Evolutionary conservation across 2,797 vertebrate genomes (phyloP).

Genomic region (Crocodylus rhombifer): DNA sequence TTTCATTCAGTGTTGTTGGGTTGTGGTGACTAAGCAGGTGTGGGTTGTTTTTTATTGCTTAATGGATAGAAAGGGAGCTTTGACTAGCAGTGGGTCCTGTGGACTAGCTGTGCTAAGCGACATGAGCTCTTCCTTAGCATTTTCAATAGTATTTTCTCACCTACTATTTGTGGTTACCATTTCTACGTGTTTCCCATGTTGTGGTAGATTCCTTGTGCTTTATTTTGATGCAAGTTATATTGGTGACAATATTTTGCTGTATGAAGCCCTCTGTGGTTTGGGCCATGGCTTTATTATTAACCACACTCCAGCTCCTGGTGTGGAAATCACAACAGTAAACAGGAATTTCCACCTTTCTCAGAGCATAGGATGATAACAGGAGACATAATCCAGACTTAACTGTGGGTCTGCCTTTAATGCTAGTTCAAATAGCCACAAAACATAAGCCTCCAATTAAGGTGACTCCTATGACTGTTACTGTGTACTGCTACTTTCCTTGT

Average conservation of each 20-base stretch:
- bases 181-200: slow-evolving; percentile 4
- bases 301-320: neutral
- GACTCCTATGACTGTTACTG: neutral
- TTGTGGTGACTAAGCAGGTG: neutral
- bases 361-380: accelerated
- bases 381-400: neutral
- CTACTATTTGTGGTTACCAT: neutral
- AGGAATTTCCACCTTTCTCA: neutral
- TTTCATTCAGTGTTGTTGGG: neutral
- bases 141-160: neutral
- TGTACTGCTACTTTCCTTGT: neutral
- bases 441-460: neutral
- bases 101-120: neutral
- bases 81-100: neutral
- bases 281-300: neutral
- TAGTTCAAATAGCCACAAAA: neutral
- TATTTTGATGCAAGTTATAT: neutral
- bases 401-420: neutral
- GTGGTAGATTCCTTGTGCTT: neutral
- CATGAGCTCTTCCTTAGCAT: neutral
- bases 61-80: neutral
- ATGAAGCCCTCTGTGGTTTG: accelerated
- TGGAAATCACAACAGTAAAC: neutral
- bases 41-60: neutral
- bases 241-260: neutral